Evolutionary conservation across 2,888 invertebrate genomes (phyloP).

Genomic region (Carterocephalus palaemon): DNA sequence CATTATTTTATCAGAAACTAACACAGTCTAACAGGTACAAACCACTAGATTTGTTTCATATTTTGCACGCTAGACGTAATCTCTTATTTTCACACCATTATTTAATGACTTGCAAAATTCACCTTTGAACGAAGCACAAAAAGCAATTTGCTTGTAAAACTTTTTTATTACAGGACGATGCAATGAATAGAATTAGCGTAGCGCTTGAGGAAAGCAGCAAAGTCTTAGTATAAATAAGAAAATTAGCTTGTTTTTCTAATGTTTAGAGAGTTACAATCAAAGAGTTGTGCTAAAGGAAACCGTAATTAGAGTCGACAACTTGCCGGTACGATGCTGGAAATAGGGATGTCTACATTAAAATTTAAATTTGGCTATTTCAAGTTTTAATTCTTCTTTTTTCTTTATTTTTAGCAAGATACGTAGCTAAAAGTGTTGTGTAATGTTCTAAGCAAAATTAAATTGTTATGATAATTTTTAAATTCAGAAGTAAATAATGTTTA

Average conservation of each 20-base stretch:
- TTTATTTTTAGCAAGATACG: too few species aligned
- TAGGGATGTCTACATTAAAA: slow-evolving; percentile 21
- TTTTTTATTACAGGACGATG: slow-evolving; percentile 25
- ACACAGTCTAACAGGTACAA: too few species aligned
- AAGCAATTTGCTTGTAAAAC: slow-evolving; percentile 25
- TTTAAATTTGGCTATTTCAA: too few species aligned
- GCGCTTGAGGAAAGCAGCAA: slow-evolving; percentile 22
- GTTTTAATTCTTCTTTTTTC: too few species aligned
- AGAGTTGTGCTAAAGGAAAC: slow-evolving; percentile 56
- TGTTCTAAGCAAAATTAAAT: too few species aligned
- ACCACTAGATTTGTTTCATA: too few species aligned
- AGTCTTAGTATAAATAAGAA: slow-evolving; percentile 21
- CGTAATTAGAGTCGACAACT: slow-evolving; percentile 61
- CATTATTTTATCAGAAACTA: too few species aligned
- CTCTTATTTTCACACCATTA: background rate
- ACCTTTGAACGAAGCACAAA: slow-evolving; percentile 19
- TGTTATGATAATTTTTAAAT: too few species aligned
- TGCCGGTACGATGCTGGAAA: slow-evolving; percentile 34
- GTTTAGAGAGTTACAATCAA: slow-evolving; percentile 53
- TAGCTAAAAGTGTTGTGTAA: too few species aligned
- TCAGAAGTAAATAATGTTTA: too few species aligned
- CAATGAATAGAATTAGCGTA: slow-evolving; percentile 25
- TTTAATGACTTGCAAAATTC: slow-evolving; percentile 14
- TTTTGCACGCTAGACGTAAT: background rate
- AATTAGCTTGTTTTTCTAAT: slow-evolving; percentile 48